These are phyloP conservation scores for Morinoia aosen DNA, from an alignment of 2,888 invertebrate species.

Conservation along the genomic window DNA sequence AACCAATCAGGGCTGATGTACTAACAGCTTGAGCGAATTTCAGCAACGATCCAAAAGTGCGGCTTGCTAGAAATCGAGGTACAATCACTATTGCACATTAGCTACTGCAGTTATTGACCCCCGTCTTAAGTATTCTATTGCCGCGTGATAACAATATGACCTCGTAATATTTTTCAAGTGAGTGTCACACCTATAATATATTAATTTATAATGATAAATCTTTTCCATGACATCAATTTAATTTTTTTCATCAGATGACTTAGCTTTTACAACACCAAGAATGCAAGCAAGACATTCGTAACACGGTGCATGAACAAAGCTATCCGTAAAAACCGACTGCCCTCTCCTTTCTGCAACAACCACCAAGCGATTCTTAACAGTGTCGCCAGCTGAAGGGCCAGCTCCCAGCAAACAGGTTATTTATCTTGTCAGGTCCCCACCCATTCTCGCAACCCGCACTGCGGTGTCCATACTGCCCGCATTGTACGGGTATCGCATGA, in stretches of 20 bases:
- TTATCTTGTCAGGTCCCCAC: neutral
- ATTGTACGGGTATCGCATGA: neutral
- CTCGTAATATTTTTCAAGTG: no score
- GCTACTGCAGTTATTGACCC: no score
- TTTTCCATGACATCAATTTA: no score
- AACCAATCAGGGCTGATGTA: no score
- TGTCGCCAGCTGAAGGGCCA: neutral
- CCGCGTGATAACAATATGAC: no score
- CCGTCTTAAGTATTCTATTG: no score
- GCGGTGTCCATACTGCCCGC: neutral
- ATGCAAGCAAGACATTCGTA: neutral
- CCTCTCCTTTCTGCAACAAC: neutral
- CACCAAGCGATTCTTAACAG: neutral
- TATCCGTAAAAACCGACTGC: neutral
- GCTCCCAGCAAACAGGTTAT: conserved; percentile 1
- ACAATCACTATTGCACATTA: neutral
- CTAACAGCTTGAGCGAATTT: no score
- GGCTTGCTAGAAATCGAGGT: neutral
- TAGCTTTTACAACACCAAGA: neutral
- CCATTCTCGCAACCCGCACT: neutral
- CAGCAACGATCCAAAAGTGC: neutral
- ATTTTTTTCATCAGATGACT: neutral
- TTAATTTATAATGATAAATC: no score
- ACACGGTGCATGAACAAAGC: neutral
- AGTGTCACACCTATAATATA: no score